These are phyloP conservation scores for Oligia latruncula DNA, from an alignment of 2,888 invertebrate species.

Conservation along the genomic window DNA sequence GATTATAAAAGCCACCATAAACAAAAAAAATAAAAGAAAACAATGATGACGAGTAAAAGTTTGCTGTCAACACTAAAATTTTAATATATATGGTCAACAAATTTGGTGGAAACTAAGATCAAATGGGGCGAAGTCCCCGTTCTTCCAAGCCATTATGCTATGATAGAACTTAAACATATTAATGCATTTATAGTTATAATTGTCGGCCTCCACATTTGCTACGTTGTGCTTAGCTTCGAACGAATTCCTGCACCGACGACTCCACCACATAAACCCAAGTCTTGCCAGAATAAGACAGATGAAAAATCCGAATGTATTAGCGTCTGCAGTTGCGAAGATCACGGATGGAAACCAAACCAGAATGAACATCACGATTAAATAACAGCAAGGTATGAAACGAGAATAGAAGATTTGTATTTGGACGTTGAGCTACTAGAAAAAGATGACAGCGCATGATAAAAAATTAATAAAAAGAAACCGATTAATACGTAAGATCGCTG, in stretches of 20 bases:
- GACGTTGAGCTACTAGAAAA: constrained; percentile 7
- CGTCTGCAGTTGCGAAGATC: constrained; percentile 71
- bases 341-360: constrained; percentile 29
- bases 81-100: constrained; percentile 67
- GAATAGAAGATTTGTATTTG: constrained; percentile 11
- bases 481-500: constrained; percentile 73
- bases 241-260: constrained; percentile 30
- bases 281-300: constrained; percentile 66
- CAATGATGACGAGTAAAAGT: constrained; percentile 39
- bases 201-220: constrained; percentile 74
- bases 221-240: constrained; percentile 73
- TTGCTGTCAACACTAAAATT: constrained; percentile 50
- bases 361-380: constrained; percentile 28
- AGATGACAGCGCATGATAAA: constrained; percentile 75
- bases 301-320: constrained; percentile 73
- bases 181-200: constrained; percentile 73
- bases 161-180: constrained; percentile 74
- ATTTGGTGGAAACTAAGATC: constrained; percentile 63
- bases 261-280: constrained; percentile 19
- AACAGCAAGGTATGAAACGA: constrained; percentile 28
- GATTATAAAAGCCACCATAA: constrained; percentile 36
- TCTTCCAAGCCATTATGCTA: constrained; percentile 71
- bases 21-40: constrained; percentile 25
- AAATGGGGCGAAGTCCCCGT: constrained; percentile 75
- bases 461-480: constrained; percentile 71